phyloP scores from a whole-genome alignment of 37 sponge, comb jelly and placozoan genomes.

The Beroe ovata region DNA sequence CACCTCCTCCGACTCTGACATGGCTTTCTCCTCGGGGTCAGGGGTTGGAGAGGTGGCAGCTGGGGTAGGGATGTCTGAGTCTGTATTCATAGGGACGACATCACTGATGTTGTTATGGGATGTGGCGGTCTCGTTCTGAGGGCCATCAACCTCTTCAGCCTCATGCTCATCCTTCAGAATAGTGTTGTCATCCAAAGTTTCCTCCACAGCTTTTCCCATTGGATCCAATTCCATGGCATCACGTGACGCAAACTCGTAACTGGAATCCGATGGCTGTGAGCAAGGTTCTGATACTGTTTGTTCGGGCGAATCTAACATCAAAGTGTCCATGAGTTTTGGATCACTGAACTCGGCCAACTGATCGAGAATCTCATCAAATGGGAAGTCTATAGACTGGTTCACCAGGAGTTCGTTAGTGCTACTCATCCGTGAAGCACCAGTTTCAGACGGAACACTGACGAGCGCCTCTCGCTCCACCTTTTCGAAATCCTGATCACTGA shows the following conservation, averaged over 20 bases:
- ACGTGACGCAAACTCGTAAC: neutral
- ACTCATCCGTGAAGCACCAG: neutral
- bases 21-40: neutral
- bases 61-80: neutral
- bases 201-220: neutral
- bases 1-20: neutral
- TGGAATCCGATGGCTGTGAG: conserved; percentile 4
- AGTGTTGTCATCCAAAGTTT: neutral
- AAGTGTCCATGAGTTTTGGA: neutral
- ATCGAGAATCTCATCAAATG: conserved; percentile 43
- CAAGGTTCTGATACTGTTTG: conserved; percentile 8
- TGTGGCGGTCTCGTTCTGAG: neutral
- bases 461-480: neutral
- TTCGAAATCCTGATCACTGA: conserved; percentile 36
- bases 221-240: neutral
- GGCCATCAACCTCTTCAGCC: neutral
- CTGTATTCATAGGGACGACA: neutral
- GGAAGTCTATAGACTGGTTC: conserved; percentile 19
- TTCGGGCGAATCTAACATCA: neutral
- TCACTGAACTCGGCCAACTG: conserved; percentile 20
- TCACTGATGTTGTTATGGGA: no score
- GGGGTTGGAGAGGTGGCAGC: neutral
- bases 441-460: neutral
- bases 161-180: neutral
- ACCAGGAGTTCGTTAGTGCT: conserved; percentile 18